Percentiles rank a stretch among this genome's conserved stretches.
Evolutionary conservation across 2,113 vertebrate species (phyloP).

Genomic region (Pitta sordida): DNA sequence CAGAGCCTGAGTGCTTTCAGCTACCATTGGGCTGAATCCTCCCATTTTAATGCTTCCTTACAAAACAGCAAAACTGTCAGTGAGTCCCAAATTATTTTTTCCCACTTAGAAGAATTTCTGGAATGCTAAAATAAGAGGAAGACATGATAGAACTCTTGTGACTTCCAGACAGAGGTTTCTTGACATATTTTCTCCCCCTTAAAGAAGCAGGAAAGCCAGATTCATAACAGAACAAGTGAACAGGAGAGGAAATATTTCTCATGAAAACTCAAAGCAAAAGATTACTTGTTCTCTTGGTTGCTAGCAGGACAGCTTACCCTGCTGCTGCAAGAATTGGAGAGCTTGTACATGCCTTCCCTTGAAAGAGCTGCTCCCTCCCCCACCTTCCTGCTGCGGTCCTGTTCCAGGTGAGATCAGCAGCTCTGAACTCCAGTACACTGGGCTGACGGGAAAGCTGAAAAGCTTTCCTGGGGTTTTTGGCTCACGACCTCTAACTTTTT

Average conservation of each 20-base stretch:
- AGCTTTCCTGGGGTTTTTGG: conserved; percentile 47
- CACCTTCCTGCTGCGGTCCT: neutral
- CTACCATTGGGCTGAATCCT: neutral
- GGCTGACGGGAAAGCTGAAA: conserved; percentile 46
- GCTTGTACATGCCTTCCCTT: neutral
- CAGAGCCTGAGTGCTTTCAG: neutral
- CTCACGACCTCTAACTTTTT: conserved; percentile 31
- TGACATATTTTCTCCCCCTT: neutral
- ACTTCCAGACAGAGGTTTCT: neutral
- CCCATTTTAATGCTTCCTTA: neutral
- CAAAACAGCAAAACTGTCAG: neutral
- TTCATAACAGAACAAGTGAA: neutral
- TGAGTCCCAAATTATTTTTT: neutral
- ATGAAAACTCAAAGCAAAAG: neutral
- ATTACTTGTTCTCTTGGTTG: neutral
- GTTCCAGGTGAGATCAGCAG: conserved; percentile 44
- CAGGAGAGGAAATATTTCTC: neutral
- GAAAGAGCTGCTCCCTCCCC: neutral
- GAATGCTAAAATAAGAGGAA: neutral
- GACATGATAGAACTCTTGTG: neutral
- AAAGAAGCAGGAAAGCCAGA: neutral
- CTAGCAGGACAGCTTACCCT: neutral
- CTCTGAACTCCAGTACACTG: neutral
- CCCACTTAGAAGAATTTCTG: neutral
- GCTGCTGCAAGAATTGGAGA: neutral